A percentile compares a stretch with the other conserved stretches of the same genome.
Conservation (phyloP, 2,797 vertebrate genomes). For the Rhinophrynus dorsalis region DNA sequence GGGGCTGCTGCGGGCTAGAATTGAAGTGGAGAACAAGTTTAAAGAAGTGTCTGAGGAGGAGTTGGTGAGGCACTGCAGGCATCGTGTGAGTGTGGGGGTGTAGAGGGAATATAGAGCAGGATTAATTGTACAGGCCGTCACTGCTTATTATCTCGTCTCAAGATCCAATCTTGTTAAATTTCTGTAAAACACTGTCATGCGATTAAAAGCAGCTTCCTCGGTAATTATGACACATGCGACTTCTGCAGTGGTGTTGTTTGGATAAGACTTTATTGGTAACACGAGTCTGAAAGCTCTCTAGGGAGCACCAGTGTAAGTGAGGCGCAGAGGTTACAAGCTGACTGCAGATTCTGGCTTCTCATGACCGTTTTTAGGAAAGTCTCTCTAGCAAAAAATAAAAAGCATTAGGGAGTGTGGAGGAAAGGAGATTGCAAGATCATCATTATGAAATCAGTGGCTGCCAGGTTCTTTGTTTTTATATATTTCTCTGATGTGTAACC, state of each 20-base stretch:
- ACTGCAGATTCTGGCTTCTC: not conserved
- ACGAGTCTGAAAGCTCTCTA: slow-evolving; percentile 10
- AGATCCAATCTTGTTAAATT: slow-evolving; percentile 60
- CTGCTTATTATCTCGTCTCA: slow-evolving; percentile 48
- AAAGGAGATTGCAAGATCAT: not conserved
- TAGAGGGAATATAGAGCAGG: not conserved
- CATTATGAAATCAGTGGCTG: not conserved
- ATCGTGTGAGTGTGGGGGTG: not conserved
- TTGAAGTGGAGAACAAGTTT: not conserved
- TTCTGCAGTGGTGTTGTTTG: slow-evolving; percentile 50
- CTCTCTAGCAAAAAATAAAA: not conserved
- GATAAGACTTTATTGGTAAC: slow-evolving; percentile 12
- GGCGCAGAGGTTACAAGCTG: slow-evolving; percentile 12
- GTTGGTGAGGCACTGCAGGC: not conserved
- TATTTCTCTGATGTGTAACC: not conserved
- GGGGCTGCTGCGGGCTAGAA: not conserved
- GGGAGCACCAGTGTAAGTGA: slow-evolving; percentile 4
- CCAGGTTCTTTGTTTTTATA: not conserved
- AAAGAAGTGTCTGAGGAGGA: not conserved
- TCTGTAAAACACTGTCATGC: slow-evolving; percentile 57
- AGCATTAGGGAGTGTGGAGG: not conserved
- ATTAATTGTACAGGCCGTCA: slow-evolving; percentile 34
- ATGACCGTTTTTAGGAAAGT: slow-evolving; percentile 8
- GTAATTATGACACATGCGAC: slow-evolving; percentile 57
- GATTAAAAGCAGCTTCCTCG: slow-evolving; percentile 61